phyloP scores from a whole-genome alignment of 2,888 invertebrate genomes.

The Nudaria mundana region DNA sequence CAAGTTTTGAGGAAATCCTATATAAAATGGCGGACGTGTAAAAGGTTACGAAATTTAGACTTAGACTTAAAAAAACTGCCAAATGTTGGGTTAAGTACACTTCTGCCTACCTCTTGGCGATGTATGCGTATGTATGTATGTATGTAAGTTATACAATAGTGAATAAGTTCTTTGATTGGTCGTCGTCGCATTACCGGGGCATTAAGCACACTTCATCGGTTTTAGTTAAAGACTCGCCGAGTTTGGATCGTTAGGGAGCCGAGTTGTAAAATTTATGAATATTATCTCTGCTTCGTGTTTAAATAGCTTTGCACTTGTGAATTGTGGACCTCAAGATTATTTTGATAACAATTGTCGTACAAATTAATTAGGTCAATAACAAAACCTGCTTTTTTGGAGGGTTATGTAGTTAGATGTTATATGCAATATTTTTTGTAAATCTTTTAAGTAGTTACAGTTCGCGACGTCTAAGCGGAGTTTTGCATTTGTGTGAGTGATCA shows the following conservation, averaged over 20 bases:
- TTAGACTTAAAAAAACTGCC: no score
- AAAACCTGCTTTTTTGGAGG: no score
- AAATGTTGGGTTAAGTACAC: not conserved
- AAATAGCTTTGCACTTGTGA: constrained; percentile 9
- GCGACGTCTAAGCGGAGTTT: no score
- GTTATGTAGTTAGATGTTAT: no score
- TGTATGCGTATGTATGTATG: not conserved
- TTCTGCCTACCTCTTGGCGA: no score
- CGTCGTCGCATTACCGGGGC: constrained; percentile 20
- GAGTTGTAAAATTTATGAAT: constrained; percentile 36
- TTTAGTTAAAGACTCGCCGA: constrained; percentile 29
- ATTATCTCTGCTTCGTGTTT: constrained; percentile 26
- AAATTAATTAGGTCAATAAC: no score
- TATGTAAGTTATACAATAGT: not conserved
- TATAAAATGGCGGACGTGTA: no score
- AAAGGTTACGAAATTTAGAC: no score
- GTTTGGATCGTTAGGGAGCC: constrained; percentile 28
- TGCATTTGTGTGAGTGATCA: no score
- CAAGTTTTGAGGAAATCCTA: no score
- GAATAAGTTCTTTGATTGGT: constrained; percentile 5
- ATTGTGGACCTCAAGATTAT: not conserved
- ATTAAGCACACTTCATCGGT: constrained; percentile 32
- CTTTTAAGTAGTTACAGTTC: no score
- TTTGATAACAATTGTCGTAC: not conserved
- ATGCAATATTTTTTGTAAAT: no score